These are phyloP conservation scores for Tadarida brasiliensis DNA, from an alignment of 2,797 vertebrate genomes.

Conservation along the genomic window DNA sequence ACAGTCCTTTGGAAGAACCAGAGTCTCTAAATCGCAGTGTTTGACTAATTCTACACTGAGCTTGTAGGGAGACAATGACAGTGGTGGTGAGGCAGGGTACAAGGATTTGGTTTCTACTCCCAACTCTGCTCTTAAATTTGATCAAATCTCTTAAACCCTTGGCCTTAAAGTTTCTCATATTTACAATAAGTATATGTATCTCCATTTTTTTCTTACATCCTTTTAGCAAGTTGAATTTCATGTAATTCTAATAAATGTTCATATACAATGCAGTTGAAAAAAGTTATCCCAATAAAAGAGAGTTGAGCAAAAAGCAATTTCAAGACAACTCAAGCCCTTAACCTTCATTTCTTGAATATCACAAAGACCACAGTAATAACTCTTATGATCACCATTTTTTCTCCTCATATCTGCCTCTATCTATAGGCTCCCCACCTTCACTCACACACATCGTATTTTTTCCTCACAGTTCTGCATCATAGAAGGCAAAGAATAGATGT, in stretches of 20 bases:
- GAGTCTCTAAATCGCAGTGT: neutral
- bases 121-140: neutral
- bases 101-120: neutral
- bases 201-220: neutral
- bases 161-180: neutral
- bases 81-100: neutral
- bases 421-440: neutral
- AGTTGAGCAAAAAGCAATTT: slow-evolving; percentile 15
- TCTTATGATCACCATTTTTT: neutral
- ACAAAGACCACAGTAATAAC: neutral
- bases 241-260: neutral
- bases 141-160: slow-evolving; percentile 1
- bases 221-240: neutral
- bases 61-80: neutral
- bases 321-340: neutral
- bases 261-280: neutral
- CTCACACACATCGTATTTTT: neutral
- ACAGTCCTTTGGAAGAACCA: neutral
- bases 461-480: neutral
- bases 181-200: neutral
- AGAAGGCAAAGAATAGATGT: neutral
- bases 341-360: neutral
- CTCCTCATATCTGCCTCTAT: neutral
- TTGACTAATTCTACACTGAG: neutral
- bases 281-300: slow-evolving; percentile 1